Percentiles rank a stretch among this genome's conserved stretches.
phyloP scores from a whole-genome alignment of 2,797 vertebrate genomes.

The Acropternis orthonyx region DNA sequence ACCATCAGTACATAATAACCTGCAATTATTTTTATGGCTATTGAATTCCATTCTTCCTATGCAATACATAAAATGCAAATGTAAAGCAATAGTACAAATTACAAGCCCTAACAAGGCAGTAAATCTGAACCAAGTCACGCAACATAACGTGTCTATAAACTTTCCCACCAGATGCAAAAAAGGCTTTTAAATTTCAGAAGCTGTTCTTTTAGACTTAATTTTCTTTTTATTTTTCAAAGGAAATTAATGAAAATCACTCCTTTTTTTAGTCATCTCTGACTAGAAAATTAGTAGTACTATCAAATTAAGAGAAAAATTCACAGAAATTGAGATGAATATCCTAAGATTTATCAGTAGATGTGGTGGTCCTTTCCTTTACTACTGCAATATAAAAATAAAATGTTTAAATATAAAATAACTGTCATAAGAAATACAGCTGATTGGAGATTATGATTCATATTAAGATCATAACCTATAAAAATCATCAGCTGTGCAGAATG shows the following conservation, averaged over 20 bases:
- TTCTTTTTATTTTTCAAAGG: background rate
- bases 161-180: conserved; percentile 48
- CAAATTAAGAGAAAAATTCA: background rate
- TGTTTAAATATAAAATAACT: conserved; percentile 58
- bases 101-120: conserved; percentile 74
- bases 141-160: conserved; percentile 65
- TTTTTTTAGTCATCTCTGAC: background rate
- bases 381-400: conserved; percentile 42
- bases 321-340: background rate
- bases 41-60: conserved; percentile 92
- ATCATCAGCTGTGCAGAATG: conserved; percentile 70
- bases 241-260: background rate
- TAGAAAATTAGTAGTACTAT: background rate
- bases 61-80: conserved; percentile 87
- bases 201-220: background rate
- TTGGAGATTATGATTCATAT: conserved; percentile 73
- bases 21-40: conserved; percentile 93
- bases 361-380: background rate
- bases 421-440: conserved; percentile 67
- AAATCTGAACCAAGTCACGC: conserved; percentile 83
- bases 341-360: background rate
- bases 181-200: background rate
- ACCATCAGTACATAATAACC: conserved; percentile 80
- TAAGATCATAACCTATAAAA: conserved; percentile 78
- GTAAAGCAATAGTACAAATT: conserved; percentile 75